Evolutionary conservation across 1,140 invertebrate genomes (phyloP).

Genomic region (Oedothorax gibbosus): DNA sequence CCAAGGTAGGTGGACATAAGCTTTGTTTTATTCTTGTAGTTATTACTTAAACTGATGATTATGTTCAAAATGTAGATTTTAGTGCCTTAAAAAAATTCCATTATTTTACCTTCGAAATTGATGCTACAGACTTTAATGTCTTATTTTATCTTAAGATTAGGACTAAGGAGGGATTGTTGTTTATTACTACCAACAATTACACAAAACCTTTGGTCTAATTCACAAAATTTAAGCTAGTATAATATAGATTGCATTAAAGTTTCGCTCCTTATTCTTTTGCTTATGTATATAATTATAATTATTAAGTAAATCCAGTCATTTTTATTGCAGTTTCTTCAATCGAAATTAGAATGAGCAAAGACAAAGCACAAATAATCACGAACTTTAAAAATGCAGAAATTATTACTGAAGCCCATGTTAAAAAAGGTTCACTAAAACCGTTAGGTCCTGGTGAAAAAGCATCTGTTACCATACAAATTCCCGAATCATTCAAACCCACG

Average conservation of each 20-base stretch:
- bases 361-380: conserved; percentile 31
- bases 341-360: conserved; percentile 38
- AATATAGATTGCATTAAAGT: too few relatives aligned
- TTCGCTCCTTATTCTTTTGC: too few relatives aligned
- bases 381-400: conserved; percentile 20
- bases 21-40: not conserved
- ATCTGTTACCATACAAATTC: conserved; percentile 6
- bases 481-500: not conserved
- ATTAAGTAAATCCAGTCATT: not conserved
- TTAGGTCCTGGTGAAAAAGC: conserved; percentile 18
- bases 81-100: too few relatives aligned
- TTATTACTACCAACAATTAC: too few relatives aligned
- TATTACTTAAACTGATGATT: not conserved
- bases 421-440: conserved; percentile 19
- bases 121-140: too few relatives aligned
- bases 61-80: too few relatives aligned
- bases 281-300: too few relatives aligned
- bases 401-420: conserved; percentile 21
- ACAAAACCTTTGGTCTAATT: too few relatives aligned
- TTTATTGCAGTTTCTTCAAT: conserved; percentile 28
- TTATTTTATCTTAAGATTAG: too few relatives aligned
- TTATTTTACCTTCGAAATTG: too few relatives aligned
- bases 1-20: conserved; percentile 36
- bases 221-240: too few relatives aligned
- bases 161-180: too few relatives aligned